phyloP scores from a whole-genome alignment of 2,113 vertebrate genomes.

The Passer montanus region DNA sequence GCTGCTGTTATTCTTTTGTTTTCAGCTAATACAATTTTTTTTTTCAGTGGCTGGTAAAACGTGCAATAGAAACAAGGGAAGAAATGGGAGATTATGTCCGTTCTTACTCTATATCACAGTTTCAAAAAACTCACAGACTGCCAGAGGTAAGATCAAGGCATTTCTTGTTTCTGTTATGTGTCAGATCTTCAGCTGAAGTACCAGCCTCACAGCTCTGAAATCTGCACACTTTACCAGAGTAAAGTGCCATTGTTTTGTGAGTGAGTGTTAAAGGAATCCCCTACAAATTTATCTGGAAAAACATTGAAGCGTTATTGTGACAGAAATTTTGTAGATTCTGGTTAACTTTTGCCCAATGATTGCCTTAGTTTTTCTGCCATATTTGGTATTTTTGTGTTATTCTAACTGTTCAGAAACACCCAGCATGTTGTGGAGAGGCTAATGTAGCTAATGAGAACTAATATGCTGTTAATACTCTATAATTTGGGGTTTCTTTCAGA shows the following conservation, averaged over 20 bases:
- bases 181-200: not conserved
- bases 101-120: constrained; percentile 92
- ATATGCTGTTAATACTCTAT: not conserved
- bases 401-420: not conserved
- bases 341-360: not conserved
- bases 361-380: not conserved
- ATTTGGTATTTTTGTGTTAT: not conserved
- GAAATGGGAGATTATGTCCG: constrained; percentile 97
- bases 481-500: not conserved
- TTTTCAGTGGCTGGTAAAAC: constrained; percentile 93
- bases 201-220: not conserved
- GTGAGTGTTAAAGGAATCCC: not conserved
- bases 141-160: constrained; percentile 84
- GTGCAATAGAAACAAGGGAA: constrained; percentile 95
- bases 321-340: not conserved
- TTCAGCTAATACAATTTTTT: not conserved
- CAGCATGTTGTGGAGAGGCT: not conserved
- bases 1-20: not conserved
- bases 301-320: not conserved
- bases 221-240: not conserved
- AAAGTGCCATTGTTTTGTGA: not conserved
- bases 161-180: not conserved
- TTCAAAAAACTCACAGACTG: constrained; percentile 89
- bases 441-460: not conserved
- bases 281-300: not conserved